Evolutionary conservation across 2,888 invertebrate species (phyloP).

Genomic region (Ramazzottius varieornatus): DNA sequence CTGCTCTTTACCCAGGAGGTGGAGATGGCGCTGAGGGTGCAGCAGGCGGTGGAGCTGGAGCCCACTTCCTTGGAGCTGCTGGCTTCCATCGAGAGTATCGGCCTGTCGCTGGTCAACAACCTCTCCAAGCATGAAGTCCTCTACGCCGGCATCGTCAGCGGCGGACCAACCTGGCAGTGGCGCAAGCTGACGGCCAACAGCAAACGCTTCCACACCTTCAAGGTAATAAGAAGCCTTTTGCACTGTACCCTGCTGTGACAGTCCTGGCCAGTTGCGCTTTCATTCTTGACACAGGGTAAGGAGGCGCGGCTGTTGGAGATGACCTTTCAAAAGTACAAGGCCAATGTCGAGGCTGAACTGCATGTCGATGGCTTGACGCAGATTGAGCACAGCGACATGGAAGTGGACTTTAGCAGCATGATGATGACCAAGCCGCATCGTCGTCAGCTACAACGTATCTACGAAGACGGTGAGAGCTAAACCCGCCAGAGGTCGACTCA

Average conservation of each 20-base stretch:
- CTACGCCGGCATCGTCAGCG: not conserved
- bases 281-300: not conserved
- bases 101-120: conserved; percentile 2
- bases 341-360: not conserved
- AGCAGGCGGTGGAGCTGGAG: not conserved
- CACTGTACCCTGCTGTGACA: too few species aligned
- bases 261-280: too few species aligned
- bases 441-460: conserved; percentile 1
- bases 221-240: too few species aligned
- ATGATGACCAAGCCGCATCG: not conserved
- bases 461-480: too few species aligned
- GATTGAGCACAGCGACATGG: not conserved
- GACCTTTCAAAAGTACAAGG: not conserved
- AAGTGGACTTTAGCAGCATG: not conserved
- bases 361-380: not conserved
- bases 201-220: conserved; percentile 2
- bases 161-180: not conserved
- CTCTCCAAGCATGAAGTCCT: not conserved
- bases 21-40: not conserved
- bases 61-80: conserved; percentile 1
- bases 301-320: not conserved
- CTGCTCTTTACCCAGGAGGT: not conserved
- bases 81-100: not conserved
- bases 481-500: too few species aligned
- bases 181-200: not conserved